These are phyloP conservation scores for Tillus elongatus DNA, from an alignment of 2,888 invertebrate species.

Conservation along the genomic window DNA sequence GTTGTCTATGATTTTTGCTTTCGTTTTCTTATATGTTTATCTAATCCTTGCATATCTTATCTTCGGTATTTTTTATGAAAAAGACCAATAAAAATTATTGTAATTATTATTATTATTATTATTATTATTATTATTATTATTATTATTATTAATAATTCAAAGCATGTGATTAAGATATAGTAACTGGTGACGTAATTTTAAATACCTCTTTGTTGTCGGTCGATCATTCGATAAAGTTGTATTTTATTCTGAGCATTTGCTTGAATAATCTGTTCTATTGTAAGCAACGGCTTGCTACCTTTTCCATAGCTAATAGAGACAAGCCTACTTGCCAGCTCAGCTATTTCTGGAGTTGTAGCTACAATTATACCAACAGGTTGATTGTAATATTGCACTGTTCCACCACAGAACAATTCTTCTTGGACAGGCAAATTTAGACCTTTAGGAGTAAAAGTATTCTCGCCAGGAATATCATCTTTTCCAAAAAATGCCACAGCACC, in stretches of 20 bases:
- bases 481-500: conserved; percentile 57
- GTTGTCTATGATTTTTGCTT: too few species aligned
- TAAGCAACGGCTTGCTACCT: conserved; percentile 39
- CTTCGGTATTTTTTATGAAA: too few species aligned
- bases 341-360: conserved; percentile 51
- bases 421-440: conserved; percentile 23
- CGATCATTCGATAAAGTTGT: conserved; percentile 32
- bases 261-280: conserved; percentile 43
- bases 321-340: conserved; percentile 48
- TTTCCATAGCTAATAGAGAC: conserved; percentile 49
- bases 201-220: too few species aligned
- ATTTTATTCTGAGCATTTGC: conserved; percentile 41
- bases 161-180: too few species aligned
- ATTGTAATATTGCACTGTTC: conserved; percentile 50
- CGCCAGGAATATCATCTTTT: conserved; percentile 60
- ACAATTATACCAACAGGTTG: conserved; percentile 66
- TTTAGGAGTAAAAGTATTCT: conserved; percentile 48
- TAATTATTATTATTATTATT: too few species aligned
- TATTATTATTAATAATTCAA: too few species aligned
- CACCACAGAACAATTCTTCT: conserved; percentile 44
- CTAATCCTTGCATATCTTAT: too few species aligned
- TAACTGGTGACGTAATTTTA: too few species aligned
- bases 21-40: too few species aligned
- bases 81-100: too few species aligned
- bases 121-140: too few species aligned